Evolutionary conservation across 2,113 vertebrate genomes (phyloP).

Genomic region (Ahaetulla prasina): DNA sequence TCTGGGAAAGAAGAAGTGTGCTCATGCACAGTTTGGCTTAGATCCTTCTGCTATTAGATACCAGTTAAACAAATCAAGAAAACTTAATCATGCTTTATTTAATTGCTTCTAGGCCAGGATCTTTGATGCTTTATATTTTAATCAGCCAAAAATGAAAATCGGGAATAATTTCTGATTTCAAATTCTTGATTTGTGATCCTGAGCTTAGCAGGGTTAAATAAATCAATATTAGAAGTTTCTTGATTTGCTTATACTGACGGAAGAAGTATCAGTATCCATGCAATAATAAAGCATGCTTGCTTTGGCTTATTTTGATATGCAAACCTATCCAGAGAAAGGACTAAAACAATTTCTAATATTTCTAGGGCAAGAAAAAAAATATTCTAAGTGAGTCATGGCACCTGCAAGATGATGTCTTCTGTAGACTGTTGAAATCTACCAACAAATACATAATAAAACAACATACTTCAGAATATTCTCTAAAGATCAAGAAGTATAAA

Average conservation of each 20-base stretch:
- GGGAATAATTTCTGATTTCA: background rate
- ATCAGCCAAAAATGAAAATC: background rate
- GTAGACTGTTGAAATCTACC: background rate
- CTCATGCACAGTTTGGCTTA: background rate
- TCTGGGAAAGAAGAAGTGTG: background rate
- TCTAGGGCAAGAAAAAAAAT: background rate
- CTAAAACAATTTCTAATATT: background rate
- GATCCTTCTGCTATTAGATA: background rate
- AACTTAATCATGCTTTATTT: background rate
- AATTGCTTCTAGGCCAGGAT: background rate
- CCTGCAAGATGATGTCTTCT: background rate
- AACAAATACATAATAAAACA: background rate
- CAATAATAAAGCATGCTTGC: background rate
- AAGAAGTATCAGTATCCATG: background rate
- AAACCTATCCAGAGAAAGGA: background rate
- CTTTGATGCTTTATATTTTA: background rate
- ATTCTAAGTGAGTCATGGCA: constrained; percentile 13
- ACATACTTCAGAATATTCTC: background rate
- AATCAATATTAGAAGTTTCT: background rate
- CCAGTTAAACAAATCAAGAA: background rate
- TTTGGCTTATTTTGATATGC: background rate
- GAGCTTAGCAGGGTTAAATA: background rate
- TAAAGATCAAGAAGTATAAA: background rate
- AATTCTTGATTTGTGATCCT: background rate
- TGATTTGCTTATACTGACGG: background rate